Evolutionary conservation across 2,888 invertebrate genomes (phyloP), one percentile per base, ranked within the genome.

Genomic region (Trichacis sp.): DNA sequence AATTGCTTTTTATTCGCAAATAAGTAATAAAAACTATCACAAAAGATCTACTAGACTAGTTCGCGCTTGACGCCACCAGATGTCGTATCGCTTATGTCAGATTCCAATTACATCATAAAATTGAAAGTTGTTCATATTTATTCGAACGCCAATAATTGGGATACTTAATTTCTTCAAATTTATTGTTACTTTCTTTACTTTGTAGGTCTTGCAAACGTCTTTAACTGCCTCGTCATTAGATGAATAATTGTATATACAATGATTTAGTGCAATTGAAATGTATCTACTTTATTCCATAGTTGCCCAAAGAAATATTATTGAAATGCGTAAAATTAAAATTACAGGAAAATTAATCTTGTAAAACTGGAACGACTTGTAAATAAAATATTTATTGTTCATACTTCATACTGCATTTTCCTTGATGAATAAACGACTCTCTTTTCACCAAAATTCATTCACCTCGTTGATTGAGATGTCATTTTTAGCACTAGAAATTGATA

Each of bases 311-410:
- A 3, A 5, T 11, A 33, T n/a, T 33, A 33, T n/a, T n/a, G n/a
- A n/a, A 11, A 5, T 33, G 8, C 33, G 24, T 24, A 5, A 5
- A 8, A 24, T 24, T 8, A 8, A 24, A 24, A 33, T 3, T 33
- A 9, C n/a, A 33, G 8, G 33, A 12, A 30, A 29, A 30, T n/a
- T 38, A 36, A 38, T 33, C 29, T 17, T 48, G 17, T 5, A 14
- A 24, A 24, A 8, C 24, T 24, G 24, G 24, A 24, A 24, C 17
- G 53, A 59, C 66, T 73, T 79, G 74, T 77, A 76, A 79, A 78
- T 79, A 79, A 79, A 77, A 54, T 76, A 77, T 79, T 79, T 78
- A 78, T 78, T 78, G 65, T 69, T 55, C 70, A 73, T 60, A 71
- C 63, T 52, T 5, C 24, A 40, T 38, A 51, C 2, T 33, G 33